Evolutionary conservation across 2,113 vertebrate genomes (phyloP).

Genomic region (Strigops habroptila): DNA sequence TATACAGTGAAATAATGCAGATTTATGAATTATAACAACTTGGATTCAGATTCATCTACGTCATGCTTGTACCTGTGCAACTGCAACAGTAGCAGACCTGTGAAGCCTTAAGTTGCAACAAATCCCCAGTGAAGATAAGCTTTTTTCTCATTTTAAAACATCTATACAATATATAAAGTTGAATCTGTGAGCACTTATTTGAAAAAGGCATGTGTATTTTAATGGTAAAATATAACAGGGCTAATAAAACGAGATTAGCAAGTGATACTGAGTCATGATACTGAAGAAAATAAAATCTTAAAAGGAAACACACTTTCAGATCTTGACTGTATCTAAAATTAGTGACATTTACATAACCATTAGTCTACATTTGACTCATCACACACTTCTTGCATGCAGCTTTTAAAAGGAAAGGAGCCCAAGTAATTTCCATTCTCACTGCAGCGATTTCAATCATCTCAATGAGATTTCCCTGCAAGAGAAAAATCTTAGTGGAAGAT

Average conservation of each 20-base stretch:
- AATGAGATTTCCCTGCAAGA: conserved; percentile 36
- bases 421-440: conserved; percentile 45
- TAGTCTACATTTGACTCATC: conserved; percentile 68
- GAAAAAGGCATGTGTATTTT: background rate
- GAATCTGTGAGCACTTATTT: background rate
- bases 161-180: background rate
- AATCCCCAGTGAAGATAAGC: background rate
- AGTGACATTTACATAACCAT: conserved; percentile 70
- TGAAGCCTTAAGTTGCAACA: background rate
- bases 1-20: background rate
- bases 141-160: background rate
- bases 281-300: conserved; percentile 57
- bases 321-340: conserved; percentile 64
- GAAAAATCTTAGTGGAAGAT: conserved; percentile 7
- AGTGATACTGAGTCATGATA: conserved; percentile 65
- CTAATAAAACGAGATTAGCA: conserved; percentile 56
- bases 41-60: background rate
- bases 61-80: background rate
- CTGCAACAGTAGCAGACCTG: background rate
- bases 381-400: conserved; percentile 27
- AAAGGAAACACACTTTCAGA: conserved; percentile 66
- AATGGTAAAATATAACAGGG: conserved; percentile 10
- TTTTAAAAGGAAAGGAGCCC: conserved; percentile 47
- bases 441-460: background rate
- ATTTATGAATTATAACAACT: background rate